These are phyloP conservation scores for Theristus sp. DNA, from an alignment of 2,888 invertebrate genomes.

Conservation along the genomic window DNA sequence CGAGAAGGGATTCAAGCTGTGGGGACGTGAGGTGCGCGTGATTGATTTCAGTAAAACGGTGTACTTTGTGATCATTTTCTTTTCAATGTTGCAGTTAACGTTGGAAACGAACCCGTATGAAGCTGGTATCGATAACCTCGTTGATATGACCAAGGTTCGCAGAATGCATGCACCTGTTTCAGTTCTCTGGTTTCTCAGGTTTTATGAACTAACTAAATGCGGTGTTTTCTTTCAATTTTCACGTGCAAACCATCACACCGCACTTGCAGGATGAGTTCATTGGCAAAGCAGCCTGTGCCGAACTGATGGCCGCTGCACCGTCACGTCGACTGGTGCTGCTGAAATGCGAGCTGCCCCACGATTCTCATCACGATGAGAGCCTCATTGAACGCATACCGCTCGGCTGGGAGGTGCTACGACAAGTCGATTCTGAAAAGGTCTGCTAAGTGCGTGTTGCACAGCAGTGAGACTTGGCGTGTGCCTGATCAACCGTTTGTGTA, in stretches of 20 bases:
- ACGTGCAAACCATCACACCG: too few relatives aligned
- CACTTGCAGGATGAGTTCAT: slow-evolving; percentile 15
- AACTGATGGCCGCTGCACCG: slow-evolving; percentile 30
- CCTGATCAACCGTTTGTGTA: background rate
- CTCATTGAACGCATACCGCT: slow-evolving; percentile 13
- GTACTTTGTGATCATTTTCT: too few relatives aligned
- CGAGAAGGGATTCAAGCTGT: slow-evolving; percentile 35
- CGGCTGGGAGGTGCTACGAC: slow-evolving; percentile 5
- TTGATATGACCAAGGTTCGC: slow-evolving; percentile 28
- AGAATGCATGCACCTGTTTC: too few relatives aligned
- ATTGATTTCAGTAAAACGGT: background rate
- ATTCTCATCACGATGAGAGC: background rate
- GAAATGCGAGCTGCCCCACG: slow-evolving; percentile 6
- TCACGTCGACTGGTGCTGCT: slow-evolving; percentile 9
- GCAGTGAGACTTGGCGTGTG: too few relatives aligned
- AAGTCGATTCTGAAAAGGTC: too few relatives aligned
- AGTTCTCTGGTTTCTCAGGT: too few relatives aligned
- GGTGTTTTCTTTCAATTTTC: too few relatives aligned
- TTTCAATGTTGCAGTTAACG: slow-evolving; percentile 29
- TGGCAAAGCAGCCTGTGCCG: slow-evolving; percentile 21
- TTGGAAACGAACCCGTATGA: slow-evolving; percentile 34
- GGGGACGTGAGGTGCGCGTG: slow-evolving; percentile 30
- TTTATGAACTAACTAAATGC: too few relatives aligned
- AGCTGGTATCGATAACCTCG: slow-evolving; percentile 31
- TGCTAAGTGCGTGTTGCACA: too few relatives aligned